Percentiles rank a stretch among this genome's conserved stretches.
phyloP scores from a whole-genome alignment of 1,140 invertebrate genomes.

The Tyrophagus putrescentiae region DNA sequence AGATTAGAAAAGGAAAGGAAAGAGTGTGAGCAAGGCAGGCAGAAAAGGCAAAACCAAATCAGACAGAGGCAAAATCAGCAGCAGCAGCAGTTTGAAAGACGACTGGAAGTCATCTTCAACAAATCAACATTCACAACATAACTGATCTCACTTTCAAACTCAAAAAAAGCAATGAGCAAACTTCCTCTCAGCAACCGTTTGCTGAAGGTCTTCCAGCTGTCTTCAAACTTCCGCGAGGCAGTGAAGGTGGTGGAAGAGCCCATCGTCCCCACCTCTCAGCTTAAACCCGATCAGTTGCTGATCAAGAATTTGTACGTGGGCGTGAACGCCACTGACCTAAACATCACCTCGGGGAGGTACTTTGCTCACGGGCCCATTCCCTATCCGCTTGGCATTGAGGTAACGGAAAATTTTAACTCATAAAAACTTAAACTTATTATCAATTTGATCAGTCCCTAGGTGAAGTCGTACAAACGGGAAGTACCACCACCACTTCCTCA shows the following conservation, averaged over 20 bases:
- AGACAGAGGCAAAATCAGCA: neutral
- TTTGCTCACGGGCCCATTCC: conserved; percentile 14
- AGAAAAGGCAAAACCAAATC: neutral
- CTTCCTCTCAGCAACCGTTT: neutral
- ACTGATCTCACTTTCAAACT: neutral
- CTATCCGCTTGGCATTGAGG: conserved; percentile 20
- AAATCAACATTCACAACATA: neutral
- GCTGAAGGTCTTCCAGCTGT: conserved; percentile 18
- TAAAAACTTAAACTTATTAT: neutral
- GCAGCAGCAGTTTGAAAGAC: neutral
- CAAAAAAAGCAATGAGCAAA: neutral
- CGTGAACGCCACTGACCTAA: conserved; percentile 23
- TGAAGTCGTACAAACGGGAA: conserved; percentile 1
- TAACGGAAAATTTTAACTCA: neutral
- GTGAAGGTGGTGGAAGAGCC: conserved; percentile 17
- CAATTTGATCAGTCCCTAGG: conserved; percentile 14
- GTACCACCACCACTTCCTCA: conserved; percentile 10
- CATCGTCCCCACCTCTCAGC: neutral
- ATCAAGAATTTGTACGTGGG: conserved; percentile 22
- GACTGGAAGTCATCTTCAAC: neutral
- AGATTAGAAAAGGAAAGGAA: neutral
- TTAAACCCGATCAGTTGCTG: conserved; percentile 1
- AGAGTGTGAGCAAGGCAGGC: neutral
- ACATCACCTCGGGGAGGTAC: conserved; percentile 23
- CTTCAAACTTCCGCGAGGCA: conserved; percentile 21